Percentiles rank a stretch among this genome's conserved stretches.
Conservation (phyloP, 2,797 vertebrate genomes). For the Sebastes iracundus region DNA sequence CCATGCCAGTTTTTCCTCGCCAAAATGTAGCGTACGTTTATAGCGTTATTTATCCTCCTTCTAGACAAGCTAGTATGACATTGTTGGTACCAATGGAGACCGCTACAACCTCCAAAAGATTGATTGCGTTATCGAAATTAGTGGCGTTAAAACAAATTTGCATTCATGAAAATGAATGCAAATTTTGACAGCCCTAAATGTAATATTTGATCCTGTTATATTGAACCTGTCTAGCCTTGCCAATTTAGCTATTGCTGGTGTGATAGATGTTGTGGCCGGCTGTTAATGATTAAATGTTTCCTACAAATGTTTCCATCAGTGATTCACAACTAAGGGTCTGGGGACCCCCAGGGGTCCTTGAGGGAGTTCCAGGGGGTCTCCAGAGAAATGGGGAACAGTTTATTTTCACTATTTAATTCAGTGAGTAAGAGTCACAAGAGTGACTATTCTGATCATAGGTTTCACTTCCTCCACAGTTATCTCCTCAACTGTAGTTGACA, state of each 20-base stretch:
- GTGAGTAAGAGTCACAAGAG: not conserved
- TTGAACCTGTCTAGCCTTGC: not conserved
- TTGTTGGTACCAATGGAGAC: too few relatives aligned
- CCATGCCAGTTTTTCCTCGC: too few relatives aligned
- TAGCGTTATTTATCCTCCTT: too few relatives aligned
- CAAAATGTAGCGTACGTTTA: too few relatives aligned
- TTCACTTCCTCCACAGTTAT: not conserved
- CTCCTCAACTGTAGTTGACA: not conserved
- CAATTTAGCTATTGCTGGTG: not conserved
- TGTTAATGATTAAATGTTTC: not conserved
- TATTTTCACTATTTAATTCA: not conserved
- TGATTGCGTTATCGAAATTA: too few relatives aligned
- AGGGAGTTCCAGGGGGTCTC: too few relatives aligned
- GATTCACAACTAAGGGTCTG: not conserved
- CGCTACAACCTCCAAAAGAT: too few relatives aligned
- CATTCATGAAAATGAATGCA: too few relatives aligned
- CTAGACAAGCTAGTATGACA: too few relatives aligned
- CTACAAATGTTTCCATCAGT: not conserved
- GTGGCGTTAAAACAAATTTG: too few relatives aligned
- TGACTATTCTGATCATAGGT: not conserved
- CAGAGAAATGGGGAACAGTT: not conserved
- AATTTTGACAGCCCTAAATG: not conserved
- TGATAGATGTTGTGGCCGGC: not conserved
- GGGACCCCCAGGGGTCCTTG: not conserved
- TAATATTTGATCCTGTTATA: not conserved